These are phyloP conservation scores for Siniperca obscura DNA, from an alignment of 2,797 vertebrate genomes.

Conservation along the genomic window DNA sequence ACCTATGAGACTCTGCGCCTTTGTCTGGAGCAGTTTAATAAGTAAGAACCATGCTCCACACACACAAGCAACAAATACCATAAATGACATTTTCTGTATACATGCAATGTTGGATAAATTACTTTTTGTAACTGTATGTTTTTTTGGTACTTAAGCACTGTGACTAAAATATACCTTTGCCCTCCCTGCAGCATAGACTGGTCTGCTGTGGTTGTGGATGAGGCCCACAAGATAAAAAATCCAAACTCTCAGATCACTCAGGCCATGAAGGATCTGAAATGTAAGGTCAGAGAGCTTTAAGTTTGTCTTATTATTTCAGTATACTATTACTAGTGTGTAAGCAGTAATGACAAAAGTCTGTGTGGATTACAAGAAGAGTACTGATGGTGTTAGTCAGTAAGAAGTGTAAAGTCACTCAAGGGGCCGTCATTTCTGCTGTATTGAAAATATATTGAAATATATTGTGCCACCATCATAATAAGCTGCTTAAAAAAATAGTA, in stretches of 20 bases:
- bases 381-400: not conserved
- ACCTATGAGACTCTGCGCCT: conserved; percentile 94
- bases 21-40: conserved; percentile 92
- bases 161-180: conserved; percentile 1
- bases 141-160: not conserved
- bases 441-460: not conserved
- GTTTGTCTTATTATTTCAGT: conserved; percentile 7
- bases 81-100: not conserved
- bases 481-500: not conserved
- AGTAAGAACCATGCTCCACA: conserved; percentile 77
- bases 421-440: not conserved
- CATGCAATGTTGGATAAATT: not conserved
- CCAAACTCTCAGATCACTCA: conserved; percentile 93
- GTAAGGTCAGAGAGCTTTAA: conserved; percentile 83
- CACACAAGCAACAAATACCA: not conserved
- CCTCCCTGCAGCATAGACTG: conserved; percentile 87
- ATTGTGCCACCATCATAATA: not conserved
- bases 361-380: not conserved
- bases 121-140: not conserved
- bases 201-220: conserved; percentile 95
- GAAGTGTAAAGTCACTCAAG: not conserved
- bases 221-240: conserved; percentile 97
- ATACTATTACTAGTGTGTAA: conserved; percentile 1
- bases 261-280: conserved; percentile 92
- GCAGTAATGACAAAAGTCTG: not conserved